A percentile compares a stretch with the other conserved stretches of the same genome.
phyloP scores from a whole-genome alignment of 92 coral and sea anemone genomes.

The Phenganax marumi region DNA sequence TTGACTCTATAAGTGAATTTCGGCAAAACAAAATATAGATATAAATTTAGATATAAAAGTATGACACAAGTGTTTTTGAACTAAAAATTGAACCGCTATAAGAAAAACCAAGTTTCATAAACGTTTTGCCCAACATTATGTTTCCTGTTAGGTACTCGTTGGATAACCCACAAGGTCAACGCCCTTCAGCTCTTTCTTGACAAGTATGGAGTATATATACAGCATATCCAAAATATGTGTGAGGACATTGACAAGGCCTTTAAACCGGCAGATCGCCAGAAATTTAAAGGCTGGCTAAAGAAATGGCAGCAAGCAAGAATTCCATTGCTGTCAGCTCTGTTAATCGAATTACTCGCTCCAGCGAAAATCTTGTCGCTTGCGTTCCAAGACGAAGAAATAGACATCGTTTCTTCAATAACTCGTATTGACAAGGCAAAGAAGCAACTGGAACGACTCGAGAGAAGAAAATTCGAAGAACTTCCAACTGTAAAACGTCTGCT shows the following conservation, averaged over 20 bases:
- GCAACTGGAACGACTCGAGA: conserved; percentile 39
- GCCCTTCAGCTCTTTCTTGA: conserved; percentile 67
- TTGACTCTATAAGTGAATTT: conserved; percentile 11
- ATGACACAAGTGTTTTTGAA: no score
- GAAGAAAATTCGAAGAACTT: conserved; percentile 36
- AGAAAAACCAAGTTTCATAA: no score
- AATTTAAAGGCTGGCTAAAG: conserved; percentile 59
- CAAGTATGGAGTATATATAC: conserved; percentile 63
- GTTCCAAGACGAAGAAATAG: conserved; percentile 57
- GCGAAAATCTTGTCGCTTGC: conserved; percentile 63
- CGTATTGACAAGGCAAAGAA: conserved; percentile 39
- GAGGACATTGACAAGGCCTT: conserved; percentile 54
- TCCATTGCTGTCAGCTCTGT: conserved; percentile 38
- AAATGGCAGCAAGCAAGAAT: conserved; percentile 53
- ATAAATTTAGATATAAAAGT: background rate
- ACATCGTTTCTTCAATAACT: conserved; percentile 45
- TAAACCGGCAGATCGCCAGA: conserved; percentile 66
- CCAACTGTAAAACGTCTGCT: conserved; percentile 52
- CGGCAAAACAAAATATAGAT: background rate
- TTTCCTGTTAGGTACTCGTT: conserved; percentile 62
- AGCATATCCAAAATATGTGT: conserved; percentile 64
- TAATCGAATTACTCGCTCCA: conserved; percentile 55
- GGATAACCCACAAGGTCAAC: conserved; percentile 68
- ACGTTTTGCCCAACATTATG: no score
- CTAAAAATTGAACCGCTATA: no score